Percentiles rank a stretch among this genome's conserved stretches.
phyloP scores from a whole-genome alignment of 2,888 invertebrate genomes.

The Leptinotarsa rubiginosa region DNA sequence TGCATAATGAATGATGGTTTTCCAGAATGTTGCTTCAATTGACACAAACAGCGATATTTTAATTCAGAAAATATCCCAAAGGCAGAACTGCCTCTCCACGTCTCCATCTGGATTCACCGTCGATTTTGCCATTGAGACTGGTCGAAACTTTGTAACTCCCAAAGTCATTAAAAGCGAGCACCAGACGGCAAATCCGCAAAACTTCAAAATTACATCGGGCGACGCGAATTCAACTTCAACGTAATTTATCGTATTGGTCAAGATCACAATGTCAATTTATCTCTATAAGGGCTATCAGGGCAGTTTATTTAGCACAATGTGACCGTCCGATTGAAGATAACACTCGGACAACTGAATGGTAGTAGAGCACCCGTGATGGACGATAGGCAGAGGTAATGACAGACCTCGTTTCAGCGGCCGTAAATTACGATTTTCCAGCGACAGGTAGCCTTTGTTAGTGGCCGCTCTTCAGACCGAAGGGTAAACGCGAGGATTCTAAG shows the following conservation, averaged over 20 bases:
- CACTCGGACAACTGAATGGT: conserved; percentile 59
- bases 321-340: conserved; percentile 52
- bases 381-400: conserved; percentile 60
- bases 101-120: no score
- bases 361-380: conserved; percentile 57
- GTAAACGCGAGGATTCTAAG: neutral
- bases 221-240: conserved; percentile 15
- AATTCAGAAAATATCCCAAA: no score
- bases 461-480: conserved; percentile 8
- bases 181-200: conserved; percentile 6
- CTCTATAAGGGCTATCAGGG: conserved; percentile 41
- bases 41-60: no score
- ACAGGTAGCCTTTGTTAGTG: conserved; percentile 59
- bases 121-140: neutral
- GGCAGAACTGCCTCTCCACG: neutral
- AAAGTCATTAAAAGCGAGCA: neutral
- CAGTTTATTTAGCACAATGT: conserved; percentile 53
- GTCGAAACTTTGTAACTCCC: neutral
- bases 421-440: conserved; percentile 60
- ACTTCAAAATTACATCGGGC: conserved; percentile 12
- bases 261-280: conserved; percentile 52
- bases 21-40: no score
- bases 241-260: conserved; percentile 48
- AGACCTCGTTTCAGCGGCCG: conserved; percentile 59
- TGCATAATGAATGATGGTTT: no score